Conservation (phyloP, 2,113 vertebrate species). For the Mobula hypostoma region DNA sequence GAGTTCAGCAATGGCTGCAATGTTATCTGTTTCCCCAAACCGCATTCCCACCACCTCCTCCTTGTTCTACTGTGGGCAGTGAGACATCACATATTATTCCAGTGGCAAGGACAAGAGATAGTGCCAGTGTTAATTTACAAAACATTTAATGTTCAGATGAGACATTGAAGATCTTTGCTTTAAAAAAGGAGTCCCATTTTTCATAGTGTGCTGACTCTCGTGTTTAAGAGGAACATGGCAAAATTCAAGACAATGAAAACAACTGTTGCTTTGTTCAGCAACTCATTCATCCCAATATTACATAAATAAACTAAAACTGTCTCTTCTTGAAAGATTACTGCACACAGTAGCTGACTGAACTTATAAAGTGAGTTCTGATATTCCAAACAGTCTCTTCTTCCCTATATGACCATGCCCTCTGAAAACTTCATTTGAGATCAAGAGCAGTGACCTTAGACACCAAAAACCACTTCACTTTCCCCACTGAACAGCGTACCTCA, state of each 20-base stretch:
- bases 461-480: not conserved
- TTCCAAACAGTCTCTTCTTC: not conserved
- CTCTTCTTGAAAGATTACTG: not conserved
- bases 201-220: not conserved
- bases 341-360: not conserved
- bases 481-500: not conserved
- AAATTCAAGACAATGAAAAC: not conserved
- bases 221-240: not conserved
- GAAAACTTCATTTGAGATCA: not conserved
- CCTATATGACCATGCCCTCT: not conserved
- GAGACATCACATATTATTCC: not conserved
- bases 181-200: not conserved
- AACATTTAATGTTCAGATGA: not conserved
- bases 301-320: not conserved
- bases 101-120: not conserved
- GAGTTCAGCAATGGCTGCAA: constrained; percentile 84
- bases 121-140: not conserved
- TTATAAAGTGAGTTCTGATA: not conserved
- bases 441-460: not conserved
- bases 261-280: not conserved
- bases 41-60: constrained; percentile 88
- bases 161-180: not conserved
- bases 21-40: constrained; percentile 83
- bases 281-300: not conserved
- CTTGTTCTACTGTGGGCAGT: constrained; percentile 65